phyloP scores from a whole-genome alignment of 1,140 invertebrate species.

The Planococcus citri region DNA sequence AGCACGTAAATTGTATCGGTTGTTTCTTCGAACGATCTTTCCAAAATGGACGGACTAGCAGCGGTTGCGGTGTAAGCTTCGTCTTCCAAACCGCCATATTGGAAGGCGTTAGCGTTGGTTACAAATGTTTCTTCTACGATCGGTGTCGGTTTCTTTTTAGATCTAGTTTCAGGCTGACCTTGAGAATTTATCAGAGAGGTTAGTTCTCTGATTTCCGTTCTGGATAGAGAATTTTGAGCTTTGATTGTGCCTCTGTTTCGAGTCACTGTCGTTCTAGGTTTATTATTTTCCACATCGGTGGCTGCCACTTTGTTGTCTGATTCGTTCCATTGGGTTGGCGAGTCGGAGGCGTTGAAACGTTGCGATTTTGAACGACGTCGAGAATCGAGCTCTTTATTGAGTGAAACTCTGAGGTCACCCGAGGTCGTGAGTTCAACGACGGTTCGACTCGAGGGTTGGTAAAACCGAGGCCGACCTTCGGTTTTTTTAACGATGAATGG shows the following conservation, averaged over 20 bases:
- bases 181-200: neutral
- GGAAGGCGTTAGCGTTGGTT: neutral
- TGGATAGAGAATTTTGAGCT: neutral
- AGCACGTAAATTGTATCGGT: neutral
- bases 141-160: neutral
- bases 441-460: no score
- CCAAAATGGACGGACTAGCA: neutral
- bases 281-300: no score
- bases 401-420: no score
- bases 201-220: neutral
- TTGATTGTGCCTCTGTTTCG: neutral
- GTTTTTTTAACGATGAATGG: no score
- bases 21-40: slow-evolving; percentile 2
- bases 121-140: neutral
- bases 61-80: no score
- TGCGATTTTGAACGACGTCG: neutral
- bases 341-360: neutral
- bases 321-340: neutral
- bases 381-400: no score
- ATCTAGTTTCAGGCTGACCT: neutral
- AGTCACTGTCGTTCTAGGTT: neutral
- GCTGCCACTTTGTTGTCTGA: neutral
- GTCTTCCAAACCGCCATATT: neutral
- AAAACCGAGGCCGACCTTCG: no score
- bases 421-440: no score